phyloP scores from a whole-genome alignment of 1,140 invertebrate species.

The Lycorma delicatula region DNA sequence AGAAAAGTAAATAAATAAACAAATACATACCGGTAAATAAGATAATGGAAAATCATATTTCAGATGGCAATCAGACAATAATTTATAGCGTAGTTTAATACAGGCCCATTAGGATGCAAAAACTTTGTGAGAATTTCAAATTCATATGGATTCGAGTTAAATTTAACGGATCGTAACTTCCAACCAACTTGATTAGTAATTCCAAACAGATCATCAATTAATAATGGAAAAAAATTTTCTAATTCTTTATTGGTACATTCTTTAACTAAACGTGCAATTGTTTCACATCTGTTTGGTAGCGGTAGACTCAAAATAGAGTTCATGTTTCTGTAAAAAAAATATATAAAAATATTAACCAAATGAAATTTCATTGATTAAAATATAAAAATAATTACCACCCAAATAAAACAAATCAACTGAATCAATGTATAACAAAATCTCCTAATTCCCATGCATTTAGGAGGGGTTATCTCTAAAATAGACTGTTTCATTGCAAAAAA shows the following conservation, averaged over 20 bases:
- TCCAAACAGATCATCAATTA: constrained; percentile 70
- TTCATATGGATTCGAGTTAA: constrained; percentile 47
- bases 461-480: no score
- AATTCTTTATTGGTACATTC: constrained; percentile 54
- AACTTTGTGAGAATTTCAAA: constrained; percentile 64
- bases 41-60: constrained; percentile 75
- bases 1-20: no score
- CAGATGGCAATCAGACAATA: constrained; percentile 67
- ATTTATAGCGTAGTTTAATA: constrained; percentile 74
- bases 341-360: not conserved
- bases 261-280: constrained; percentile 47
- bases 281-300: constrained; percentile 44
- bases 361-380: not conserved
- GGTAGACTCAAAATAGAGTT: constrained; percentile 26
- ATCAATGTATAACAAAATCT: no score
- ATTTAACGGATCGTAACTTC: constrained; percentile 61
- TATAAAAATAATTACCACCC: no score
- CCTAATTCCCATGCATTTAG: no score
- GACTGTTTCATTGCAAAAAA: no score
- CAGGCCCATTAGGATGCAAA: constrained; percentile 66
- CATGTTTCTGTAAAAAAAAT: not conserved
- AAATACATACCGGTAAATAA: constrained; percentile 70
- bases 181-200: constrained; percentile 57
- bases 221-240: constrained; percentile 55
- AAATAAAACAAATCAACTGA: no score